Base-by-base conservation (phyloP, 1,140 invertebrate genomes). In the Diorhabda carinulata region DNA sequence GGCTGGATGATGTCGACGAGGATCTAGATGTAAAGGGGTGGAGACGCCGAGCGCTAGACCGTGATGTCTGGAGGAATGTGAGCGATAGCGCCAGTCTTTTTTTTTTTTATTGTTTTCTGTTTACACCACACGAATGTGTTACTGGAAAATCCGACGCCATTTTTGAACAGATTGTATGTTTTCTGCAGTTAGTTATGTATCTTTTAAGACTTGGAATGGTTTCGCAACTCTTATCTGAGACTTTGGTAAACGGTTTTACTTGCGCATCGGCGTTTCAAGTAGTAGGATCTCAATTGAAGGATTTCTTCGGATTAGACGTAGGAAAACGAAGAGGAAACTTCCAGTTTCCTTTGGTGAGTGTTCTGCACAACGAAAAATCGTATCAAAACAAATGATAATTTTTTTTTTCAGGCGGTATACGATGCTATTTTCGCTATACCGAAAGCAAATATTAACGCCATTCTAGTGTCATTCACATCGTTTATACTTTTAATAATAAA, bases 261-360 rank as follows among this genome's bases (percentile, higher is more conserved):
- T 96, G 93, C 0, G 95, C 91, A 1, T 93, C 95, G 3, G 93
- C 94, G 0, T 85, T 96, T 67, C 92, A 97, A 77, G 95, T 98
- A 5, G 84, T 95, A 9, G 89, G 89, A 0, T 96, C 94, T 4
- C 96, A 98, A 82, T 80, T 97, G 3, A 95, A 94, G 78, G 91
- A 95, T 80, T 84, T 98, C 1, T 84, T 97, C 62, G 95, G 95
- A 0, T 78, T 97, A 0, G 79, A 80, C 4, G 77, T 93, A 5
- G 78, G 75, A 0, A 87, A 87, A 58, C 79, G 87, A 63, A 86
- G 83, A 56, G 91, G 92, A 3, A 84, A 90, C 40, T 93, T 95
- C 74, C 90, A 91, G 80, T 84, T 95, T 57, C 78, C 92, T 41
- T 83, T 85, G 70, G 88, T 89, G 79, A 84, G 70, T 71, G 2